A percentile compares a stretch with the other conserved stretches of the same genome.
Evolutionary conservation across 2,888 invertebrate genomes (phyloP).

Genomic region (Chydorus sphaericus): DNA sequence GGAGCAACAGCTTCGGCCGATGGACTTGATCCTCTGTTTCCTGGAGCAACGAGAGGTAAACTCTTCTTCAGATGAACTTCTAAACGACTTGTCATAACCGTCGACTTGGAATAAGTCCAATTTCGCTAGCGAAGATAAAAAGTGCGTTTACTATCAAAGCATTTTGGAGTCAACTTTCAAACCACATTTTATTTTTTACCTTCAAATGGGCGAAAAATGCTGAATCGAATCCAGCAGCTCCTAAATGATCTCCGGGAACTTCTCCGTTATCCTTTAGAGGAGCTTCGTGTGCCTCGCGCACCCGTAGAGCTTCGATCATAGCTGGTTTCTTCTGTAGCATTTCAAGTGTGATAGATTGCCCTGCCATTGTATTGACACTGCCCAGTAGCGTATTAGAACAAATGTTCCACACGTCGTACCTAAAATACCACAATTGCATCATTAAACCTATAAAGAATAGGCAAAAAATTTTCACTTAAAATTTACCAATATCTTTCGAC

Average conservation of each 20-base stretch:
- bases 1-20: background rate
- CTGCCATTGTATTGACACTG: conserved; percentile 21
- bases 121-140: background rate
- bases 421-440: conserved; percentile 21
- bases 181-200: background rate
- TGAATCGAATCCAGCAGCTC: conserved; percentile 58
- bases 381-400: conserved; percentile 50
- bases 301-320: conserved; percentile 32
- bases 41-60: background rate
- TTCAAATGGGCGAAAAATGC: conserved; percentile 40
- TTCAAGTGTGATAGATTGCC: conserved; percentile 35
- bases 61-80: background rate
- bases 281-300: conserved; percentile 34
- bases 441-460: background rate
- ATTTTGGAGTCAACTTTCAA: background rate
- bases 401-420: conserved; percentile 46
- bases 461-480: background rate
- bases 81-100: background rate
- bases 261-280: conserved; percentile 37
- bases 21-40: background rate
- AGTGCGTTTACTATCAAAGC: background rate
- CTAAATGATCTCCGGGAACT: conserved; percentile 54
- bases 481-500: conserved; percentile 47
- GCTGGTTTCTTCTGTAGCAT: conserved; percentile 32
- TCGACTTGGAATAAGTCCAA: background rate